These are phyloP conservation scores for Phoenoteleia sp. DNA, from an alignment of 2,888 invertebrate genomes.

Conservation along the genomic window DNA sequence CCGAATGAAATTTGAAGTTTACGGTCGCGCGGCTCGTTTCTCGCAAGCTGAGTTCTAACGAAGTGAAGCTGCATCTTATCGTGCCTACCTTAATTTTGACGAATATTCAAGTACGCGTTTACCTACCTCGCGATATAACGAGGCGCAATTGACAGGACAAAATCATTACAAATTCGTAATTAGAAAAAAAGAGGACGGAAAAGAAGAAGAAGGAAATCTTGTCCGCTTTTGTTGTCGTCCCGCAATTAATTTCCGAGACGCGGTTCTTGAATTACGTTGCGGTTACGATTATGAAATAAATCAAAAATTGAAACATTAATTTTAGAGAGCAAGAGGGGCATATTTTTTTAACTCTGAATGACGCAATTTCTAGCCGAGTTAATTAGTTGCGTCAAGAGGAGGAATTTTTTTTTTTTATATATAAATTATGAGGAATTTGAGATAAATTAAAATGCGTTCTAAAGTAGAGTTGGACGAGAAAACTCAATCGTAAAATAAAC, in stretches of 20 bases:
- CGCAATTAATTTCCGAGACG: constrained; percentile 53
- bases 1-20: constrained; percentile 79
- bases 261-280: constrained; percentile 34
- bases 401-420: too few relatives aligned
- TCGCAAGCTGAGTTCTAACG: constrained; percentile 65
- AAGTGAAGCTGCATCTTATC: constrained; percentile 72
- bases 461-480: too few relatives aligned
- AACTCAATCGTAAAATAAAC: too few relatives aligned
- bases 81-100: constrained; percentile 71
- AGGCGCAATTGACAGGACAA: constrained; percentile 70
- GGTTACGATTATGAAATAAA: constrained; percentile 39
- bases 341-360: neutral
- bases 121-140: constrained; percentile 53
- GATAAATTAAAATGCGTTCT: too few relatives aligned
- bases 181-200: constrained; percentile 30
- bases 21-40: constrained; percentile 76
- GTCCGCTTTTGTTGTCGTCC: constrained; percentile 40
- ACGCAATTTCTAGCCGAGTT: constrained; percentile 8
- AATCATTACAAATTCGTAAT: constrained; percentile 66
- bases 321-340: neutral
- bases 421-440: too few relatives aligned
- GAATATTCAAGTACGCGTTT: constrained; percentile 62
- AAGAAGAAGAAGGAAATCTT: constrained; percentile 10
- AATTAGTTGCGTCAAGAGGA: too few relatives aligned
- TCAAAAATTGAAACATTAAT: constrained; percentile 9